These are phyloP conservation scores for Beris morrisii DNA, from an alignment of 2,888 invertebrate genomes.

Conservation along the genomic window DNA sequence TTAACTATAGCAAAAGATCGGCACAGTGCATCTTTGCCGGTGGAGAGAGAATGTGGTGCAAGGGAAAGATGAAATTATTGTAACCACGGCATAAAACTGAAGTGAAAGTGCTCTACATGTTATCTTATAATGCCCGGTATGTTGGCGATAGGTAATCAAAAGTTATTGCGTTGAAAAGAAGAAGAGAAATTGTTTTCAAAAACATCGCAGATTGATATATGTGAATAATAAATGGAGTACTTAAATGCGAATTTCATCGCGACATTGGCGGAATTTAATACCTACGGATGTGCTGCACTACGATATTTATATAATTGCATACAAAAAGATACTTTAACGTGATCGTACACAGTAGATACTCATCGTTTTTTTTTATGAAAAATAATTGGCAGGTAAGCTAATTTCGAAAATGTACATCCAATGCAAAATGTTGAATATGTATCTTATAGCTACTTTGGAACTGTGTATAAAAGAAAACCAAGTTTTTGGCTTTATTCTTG, in stretches of 20 bases:
- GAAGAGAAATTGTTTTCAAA: constrained; percentile 32
- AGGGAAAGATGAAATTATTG: constrained; percentile 30
- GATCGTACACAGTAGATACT: background rate
- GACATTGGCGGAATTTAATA: constrained; percentile 11
- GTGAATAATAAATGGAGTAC: constrained; percentile 32
- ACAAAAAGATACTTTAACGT: no score
- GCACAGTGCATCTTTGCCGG: no score
- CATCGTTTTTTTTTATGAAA: background rate
- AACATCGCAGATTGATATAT: constrained; percentile 31
- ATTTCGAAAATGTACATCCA: constrained; percentile 20
- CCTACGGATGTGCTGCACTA: no score
- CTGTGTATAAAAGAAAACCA: no score
- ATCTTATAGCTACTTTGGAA: no score
- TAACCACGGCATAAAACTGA: constrained; percentile 21
- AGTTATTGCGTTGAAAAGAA: constrained; percentile 33
- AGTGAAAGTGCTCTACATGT: constrained; percentile 36
- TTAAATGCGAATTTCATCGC: constrained; percentile 25
- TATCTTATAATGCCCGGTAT: constrained; percentile 27
- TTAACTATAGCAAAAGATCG: no score
- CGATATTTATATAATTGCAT: no score
- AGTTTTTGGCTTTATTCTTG: no score
- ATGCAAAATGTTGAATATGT: no score
- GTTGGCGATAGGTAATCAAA: constrained; percentile 32
- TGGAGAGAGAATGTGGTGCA: background rate
- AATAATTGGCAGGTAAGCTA: constrained; percentile 27